phyloP scores from a whole-genome alignment of 1,140 invertebrate genomes.

The Conus ventricosus region DNA sequence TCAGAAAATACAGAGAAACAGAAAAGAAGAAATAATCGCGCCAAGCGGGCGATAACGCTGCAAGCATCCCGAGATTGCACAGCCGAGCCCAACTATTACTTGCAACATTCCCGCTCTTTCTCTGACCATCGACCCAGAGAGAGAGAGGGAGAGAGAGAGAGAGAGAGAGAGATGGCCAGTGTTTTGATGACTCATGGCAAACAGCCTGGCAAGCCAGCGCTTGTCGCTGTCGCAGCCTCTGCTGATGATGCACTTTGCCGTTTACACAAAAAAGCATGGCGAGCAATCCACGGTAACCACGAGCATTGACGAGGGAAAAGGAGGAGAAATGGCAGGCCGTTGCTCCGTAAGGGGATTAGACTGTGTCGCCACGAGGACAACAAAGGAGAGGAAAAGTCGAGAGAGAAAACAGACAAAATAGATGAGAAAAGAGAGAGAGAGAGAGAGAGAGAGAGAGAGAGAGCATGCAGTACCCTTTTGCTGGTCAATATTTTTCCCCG shows the following conservation, averaged over 20 bases:
- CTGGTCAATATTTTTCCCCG: too few species aligned
- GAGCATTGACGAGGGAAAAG: neutral
- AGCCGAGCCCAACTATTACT: too few species aligned
- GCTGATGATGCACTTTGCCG: neutral
- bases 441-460: too few species aligned
- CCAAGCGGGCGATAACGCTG: too few species aligned
- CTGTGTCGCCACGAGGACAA: neutral
- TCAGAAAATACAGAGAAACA: neutral
- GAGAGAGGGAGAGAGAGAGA: neutral
- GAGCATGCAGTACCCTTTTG: too few species aligned
- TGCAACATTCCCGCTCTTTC: too few species aligned
- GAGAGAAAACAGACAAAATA: too few species aligned
- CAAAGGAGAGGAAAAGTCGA: neutral
- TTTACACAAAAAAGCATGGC: neutral
- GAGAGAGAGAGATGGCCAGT: constrained; percentile 1
- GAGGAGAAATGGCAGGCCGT: neutral
- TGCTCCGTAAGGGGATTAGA: too few species aligned
- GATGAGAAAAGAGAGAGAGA: too few species aligned
- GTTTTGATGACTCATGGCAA: constrained; percentile 3
- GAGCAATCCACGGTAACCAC: neutral
- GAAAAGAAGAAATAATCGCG: neutral
- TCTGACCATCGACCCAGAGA: neutral
- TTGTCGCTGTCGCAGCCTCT: neutral
- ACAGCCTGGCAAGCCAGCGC: neutral
- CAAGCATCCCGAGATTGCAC: too few species aligned